Evolutionary conservation across 1,140 invertebrate species (phyloP).

Genomic region (Rhagoletis pomonella): DNA sequence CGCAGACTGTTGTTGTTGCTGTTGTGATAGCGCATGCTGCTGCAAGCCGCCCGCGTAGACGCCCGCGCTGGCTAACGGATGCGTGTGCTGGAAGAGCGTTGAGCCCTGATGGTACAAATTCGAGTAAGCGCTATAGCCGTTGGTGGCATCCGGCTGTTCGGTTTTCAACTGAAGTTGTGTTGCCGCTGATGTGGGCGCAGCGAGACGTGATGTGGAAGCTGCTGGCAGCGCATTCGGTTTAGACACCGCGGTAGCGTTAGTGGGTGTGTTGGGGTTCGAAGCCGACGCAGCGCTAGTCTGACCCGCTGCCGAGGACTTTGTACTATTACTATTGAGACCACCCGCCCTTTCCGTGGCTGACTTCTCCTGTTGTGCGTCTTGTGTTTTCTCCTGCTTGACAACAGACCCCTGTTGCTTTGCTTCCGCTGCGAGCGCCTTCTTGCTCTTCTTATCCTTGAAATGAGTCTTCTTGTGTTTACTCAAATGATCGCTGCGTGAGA

Average conservation of each 20-base stretch:
- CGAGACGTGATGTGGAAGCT: not conserved
- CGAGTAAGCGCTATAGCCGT: conserved; percentile 65
- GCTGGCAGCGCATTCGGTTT: not conserved
- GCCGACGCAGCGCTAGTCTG: not conserved
- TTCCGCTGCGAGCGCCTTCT: conserved; percentile 67
- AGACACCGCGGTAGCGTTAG: not conserved
- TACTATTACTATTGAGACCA: not conserved
- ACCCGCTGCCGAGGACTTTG: not conserved
- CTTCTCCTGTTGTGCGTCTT: conserved; percentile 35
- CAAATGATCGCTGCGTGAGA: conserved; percentile 89
- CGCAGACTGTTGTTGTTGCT: conserved; percentile 12
- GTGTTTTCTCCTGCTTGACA: conserved; percentile 64
- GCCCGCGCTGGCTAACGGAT: conserved; percentile 23
- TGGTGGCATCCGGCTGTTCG: conserved; percentile 63
- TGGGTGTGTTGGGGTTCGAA: not conserved
- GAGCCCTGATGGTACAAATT: conserved; percentile 67
- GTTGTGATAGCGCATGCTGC: not conserved
- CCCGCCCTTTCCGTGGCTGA: not conserved
- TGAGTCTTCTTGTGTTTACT: conserved; percentile 90
- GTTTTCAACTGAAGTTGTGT: conserved; percentile 65
- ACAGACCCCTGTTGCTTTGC: conserved; percentile 64
- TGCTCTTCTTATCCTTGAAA: conserved; percentile 74
- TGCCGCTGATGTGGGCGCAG: not conserved
- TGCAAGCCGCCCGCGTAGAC: conserved; percentile 32
- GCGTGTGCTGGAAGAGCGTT: conserved; percentile 56